phyloP scores from a whole-genome alignment of 2,888 invertebrate genomes.

The Pyrochroa serraticornis region DNA sequence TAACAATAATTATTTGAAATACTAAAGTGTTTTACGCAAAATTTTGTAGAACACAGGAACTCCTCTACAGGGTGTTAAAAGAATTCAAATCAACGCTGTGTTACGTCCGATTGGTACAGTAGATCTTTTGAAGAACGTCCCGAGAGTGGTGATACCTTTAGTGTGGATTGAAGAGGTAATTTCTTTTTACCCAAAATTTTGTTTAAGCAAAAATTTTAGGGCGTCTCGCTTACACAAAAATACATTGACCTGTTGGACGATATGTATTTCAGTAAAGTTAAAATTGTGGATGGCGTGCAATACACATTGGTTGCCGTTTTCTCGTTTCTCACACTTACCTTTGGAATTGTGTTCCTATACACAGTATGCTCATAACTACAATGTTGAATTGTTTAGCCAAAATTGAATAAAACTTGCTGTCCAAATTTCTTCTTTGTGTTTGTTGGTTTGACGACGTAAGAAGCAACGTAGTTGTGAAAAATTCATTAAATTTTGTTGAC shows the following conservation, averaged over 20 bases:
- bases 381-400: too few relatives aligned
- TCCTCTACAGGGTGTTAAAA: conserved; percentile 66
- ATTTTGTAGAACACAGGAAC: conserved; percentile 66
- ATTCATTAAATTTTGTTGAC: too few relatives aligned
- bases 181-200: background rate
- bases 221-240: conserved; percentile 14
- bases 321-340: too few relatives aligned
- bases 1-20: conserved; percentile 21
- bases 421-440: too few relatives aligned
- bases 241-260: conserved; percentile 4
- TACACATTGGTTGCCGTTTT: background rate
- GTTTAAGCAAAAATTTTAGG: conserved; percentile 26
- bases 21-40: conserved; percentile 1
- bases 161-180: conserved; percentile 74
- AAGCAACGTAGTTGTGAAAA: too few relatives aligned
- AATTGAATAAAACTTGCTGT: too few relatives aligned
- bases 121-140: conserved; percentile 58
- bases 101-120: conserved; percentile 63
- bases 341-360: too few relatives aligned
- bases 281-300: background rate
- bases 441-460: too few relatives aligned
- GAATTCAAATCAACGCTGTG: conserved; percentile 72
- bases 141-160: conserved; percentile 65
- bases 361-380: too few relatives aligned
- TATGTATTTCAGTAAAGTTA: conserved; percentile 1